A percentile compares a stretch with the other conserved stretches of the same genome.
Conservation (phyloP, 2,797 vertebrate genomes). For the Anguilla anguilla region DNA sequence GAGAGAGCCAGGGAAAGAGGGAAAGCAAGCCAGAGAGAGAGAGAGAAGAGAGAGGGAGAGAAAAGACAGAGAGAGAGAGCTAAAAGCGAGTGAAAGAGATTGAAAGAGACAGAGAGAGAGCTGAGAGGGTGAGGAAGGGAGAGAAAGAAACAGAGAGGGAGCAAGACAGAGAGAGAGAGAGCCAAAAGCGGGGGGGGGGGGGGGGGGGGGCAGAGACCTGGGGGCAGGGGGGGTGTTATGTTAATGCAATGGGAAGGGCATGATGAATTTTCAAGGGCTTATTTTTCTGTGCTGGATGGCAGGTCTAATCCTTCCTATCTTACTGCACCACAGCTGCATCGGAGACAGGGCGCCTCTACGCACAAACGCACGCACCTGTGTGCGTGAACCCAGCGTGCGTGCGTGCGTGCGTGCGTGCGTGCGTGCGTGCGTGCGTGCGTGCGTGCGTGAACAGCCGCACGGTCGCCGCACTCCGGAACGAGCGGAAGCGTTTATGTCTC, state of each 20-base stretch:
- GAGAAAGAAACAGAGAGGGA: too few relatives aligned
- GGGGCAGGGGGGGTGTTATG: constrained; percentile 37
- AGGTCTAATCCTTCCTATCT: constrained; percentile 45
- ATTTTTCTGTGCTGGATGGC: constrained; percentile 40
- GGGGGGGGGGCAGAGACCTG: not conserved
- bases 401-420: too few relatives aligned
- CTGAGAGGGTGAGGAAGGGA: too few relatives aligned
- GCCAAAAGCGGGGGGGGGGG: too few relatives aligned
- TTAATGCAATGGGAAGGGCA: constrained; percentile 51
- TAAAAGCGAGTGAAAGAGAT: too few relatives aligned
- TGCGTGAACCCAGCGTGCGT: not conserved
- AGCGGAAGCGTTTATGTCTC: not conserved
- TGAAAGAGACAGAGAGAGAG: too few relatives aligned
- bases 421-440: too few relatives aligned
- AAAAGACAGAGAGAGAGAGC: too few relatives aligned
- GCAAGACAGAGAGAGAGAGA: too few relatives aligned
- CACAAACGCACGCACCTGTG: not conserved
- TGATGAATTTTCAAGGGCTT: constrained; percentile 38
- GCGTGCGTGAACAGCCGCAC: not conserved
- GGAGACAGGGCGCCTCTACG: constrained; percentile 3
- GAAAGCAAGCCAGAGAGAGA: too few relatives aligned
- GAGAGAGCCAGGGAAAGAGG: not conserved
- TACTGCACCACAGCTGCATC: constrained; percentile 21
- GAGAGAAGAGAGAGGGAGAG: too few relatives aligned
- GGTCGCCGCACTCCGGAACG: not conserved